Evolutionary conservation across 2,888 invertebrate species (phyloP).

Genomic region (Nycteola revayana): DNA sequence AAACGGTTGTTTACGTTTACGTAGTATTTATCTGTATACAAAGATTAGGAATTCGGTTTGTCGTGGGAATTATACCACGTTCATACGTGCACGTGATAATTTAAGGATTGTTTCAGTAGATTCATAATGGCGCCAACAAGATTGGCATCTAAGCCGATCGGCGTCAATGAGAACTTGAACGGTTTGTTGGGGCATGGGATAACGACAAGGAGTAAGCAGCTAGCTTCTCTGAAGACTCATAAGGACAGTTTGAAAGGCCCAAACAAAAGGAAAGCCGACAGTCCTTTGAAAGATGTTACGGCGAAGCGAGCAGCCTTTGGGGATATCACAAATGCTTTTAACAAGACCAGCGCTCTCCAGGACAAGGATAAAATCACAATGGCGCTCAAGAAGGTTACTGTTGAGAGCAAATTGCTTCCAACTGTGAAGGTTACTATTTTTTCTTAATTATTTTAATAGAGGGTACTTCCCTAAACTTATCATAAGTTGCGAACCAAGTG

Average conservation of each 20-base stretch:
- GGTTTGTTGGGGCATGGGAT: constrained; percentile 77
- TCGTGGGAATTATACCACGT: constrained; percentile 27
- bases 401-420: constrained; percentile 74
- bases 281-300: constrained; percentile 88
- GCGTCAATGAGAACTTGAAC: constrained; percentile 69
- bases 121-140: constrained; percentile 84
- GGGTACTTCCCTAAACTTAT: constrained; percentile 38
- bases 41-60: no score
- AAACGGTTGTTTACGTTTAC: constrained; percentile 52
- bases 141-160: constrained; percentile 77
- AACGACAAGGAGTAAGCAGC: constrained; percentile 84
- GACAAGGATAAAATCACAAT: constrained; percentile 59
- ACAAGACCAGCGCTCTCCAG: constrained; percentile 60
- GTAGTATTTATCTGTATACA: constrained; percentile 15
- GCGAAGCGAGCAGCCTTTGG: constrained; percentile 92
- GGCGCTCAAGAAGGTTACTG: constrained; percentile 74
- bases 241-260: constrained; percentile 74
- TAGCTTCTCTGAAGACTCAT: constrained; percentile 71
- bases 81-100: constrained; percentile 51
- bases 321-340: constrained; percentile 90
- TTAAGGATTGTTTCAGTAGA: constrained; percentile 50
- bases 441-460: constrained; percentile 25
- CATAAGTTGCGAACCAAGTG: no score
- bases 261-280: constrained; percentile 91
- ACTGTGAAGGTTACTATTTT: constrained; percentile 60